Conservation (phyloP, 2,888 invertebrate species). For the Xylota sylvarum region DNA sequence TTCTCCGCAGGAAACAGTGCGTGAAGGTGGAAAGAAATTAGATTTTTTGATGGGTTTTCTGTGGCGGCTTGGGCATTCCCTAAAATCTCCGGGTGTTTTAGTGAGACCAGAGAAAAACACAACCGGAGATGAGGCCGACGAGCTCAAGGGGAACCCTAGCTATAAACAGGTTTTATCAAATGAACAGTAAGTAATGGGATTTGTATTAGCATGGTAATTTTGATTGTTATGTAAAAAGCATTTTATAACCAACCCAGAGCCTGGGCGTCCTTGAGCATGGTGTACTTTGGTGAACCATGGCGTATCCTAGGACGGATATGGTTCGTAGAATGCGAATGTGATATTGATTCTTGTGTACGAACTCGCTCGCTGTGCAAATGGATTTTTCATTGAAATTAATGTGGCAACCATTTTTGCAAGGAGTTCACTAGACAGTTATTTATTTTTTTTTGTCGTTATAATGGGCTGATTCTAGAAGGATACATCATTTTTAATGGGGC, state of each 20-base stretch:
- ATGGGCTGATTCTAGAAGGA: slow-evolving; percentile 2
- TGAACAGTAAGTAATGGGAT: slow-evolving; percentile 57
- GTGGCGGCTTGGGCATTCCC: not conserved
- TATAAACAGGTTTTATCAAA: slow-evolving; percentile 44
- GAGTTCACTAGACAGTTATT: slow-evolving; percentile 31
- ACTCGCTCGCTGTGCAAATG: slow-evolving; percentile 25
- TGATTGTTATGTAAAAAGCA: slow-evolving; percentile 31
- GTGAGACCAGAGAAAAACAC: not conserved
- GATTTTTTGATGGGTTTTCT: slow-evolving; percentile 26
- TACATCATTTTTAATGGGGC: slow-evolving; percentile 32
- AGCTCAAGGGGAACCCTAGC: not conserved
- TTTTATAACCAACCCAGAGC: not conserved
- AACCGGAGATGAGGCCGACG: not conserved
- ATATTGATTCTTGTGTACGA: slow-evolving; percentile 30
- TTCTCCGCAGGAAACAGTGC: slow-evolving; percentile 28
- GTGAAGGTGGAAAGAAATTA: slow-evolving; percentile 45
- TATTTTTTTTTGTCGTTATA: not conserved
- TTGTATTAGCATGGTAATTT: slow-evolving; percentile 45
- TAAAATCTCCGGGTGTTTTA: slow-evolving; percentile 2
- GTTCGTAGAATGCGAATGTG: slow-evolving; percentile 7
- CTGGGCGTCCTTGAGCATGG: slow-evolving; percentile 15
- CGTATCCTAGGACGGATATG: not conserved
- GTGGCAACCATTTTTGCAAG: slow-evolving; percentile 31
- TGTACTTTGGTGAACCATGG: slow-evolving; percentile 16
- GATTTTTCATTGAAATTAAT: slow-evolving; percentile 60